Base-by-base conservation (phyloP, 2,797 vertebrate genomes). In the Salarias fasciatus region DNA sequence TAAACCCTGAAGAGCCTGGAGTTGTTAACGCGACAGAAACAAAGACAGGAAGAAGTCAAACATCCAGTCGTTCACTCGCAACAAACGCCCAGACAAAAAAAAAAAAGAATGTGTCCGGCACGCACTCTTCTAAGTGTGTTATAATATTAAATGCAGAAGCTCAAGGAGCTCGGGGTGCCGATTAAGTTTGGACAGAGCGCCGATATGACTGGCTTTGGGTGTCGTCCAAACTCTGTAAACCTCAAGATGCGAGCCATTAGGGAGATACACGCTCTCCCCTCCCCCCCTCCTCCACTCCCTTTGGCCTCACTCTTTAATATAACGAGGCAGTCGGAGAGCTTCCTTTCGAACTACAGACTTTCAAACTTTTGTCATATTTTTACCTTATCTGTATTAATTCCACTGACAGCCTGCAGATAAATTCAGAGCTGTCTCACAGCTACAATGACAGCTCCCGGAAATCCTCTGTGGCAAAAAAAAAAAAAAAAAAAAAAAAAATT, bases 311-410 rank as follows among this genome's bases (percentile, higher is more conserved):
- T 62, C 63, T 86, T 77, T 87, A 75, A 85, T 84, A 77, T 80
- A 80, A 86, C 45, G 44, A 87, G 66, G 71, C 74, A 65, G 74
- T 56, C 42, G 76, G 73, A 80, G 77, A 69, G 79, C 63, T 81
- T 75, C 73, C 66, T 72, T 88, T 79, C 43, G 72, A n/a, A 86
- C 77, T 82, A 72, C 73, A 85, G 79, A 84, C 84, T 86, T 86
- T 79, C 63, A 72, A 88, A 89, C 80, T 88, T 87, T 88, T 88
- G 83, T 87, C 84, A 88, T 86, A 76, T 88, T 86, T 84, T 74
- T 74, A 80, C 65, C 86, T 91, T 90, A 92, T 92, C 88, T 90
- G 80, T 84, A 77, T 85, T 92, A 92, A 92, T 92, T 92, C 89
- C 85, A 81, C 87, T 82, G 89, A 88, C 88, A 89, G 85, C 86